A percentile compares a stretch with the other conserved stretches of the same genome.
These are phyloP conservation scores for Gerris buenoi DNA, from an alignment of 1,140 invertebrate species.

Conservation along the genomic window DNA sequence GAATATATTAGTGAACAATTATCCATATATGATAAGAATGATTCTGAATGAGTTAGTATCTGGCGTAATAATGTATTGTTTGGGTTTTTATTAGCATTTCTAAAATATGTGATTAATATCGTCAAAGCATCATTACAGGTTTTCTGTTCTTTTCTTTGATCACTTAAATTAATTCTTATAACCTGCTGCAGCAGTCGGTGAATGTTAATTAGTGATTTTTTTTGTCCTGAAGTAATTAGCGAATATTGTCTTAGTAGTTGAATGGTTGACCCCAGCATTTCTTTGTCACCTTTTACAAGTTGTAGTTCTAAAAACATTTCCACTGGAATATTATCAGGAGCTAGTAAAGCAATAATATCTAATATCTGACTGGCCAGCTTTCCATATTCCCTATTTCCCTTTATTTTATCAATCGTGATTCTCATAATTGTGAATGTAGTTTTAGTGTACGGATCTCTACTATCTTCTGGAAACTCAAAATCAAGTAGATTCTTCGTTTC, in stretches of 20 bases:
- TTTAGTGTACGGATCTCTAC: neutral
- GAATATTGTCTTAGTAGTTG: neutral
- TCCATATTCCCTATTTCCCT: neutral
- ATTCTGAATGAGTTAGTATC: neutral
- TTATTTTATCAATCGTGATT: neutral
- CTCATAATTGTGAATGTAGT: neutral
- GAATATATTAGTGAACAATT: too few species aligned
- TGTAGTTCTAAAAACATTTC: neutral
- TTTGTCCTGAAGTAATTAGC: neutral
- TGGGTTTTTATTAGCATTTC: neutral
- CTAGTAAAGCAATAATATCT: neutral
- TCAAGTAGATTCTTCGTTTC: neutral
- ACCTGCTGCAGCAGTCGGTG: neutral
- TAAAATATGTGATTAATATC: neutral
- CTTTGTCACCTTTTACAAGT: neutral
- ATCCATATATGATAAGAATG: neutral
- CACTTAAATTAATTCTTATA: neutral
- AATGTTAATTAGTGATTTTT: neutral
- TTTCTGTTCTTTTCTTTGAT: neutral
- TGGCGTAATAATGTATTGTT: neutral
- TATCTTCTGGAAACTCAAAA: neutral
- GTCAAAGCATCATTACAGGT: neutral
- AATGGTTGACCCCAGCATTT: neutral
- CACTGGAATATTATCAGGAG: neutral
- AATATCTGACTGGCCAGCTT: neutral